Conservation (phyloP, 53 echinoderm and acorn worm species). For the Stichopus horrens region DNA sequence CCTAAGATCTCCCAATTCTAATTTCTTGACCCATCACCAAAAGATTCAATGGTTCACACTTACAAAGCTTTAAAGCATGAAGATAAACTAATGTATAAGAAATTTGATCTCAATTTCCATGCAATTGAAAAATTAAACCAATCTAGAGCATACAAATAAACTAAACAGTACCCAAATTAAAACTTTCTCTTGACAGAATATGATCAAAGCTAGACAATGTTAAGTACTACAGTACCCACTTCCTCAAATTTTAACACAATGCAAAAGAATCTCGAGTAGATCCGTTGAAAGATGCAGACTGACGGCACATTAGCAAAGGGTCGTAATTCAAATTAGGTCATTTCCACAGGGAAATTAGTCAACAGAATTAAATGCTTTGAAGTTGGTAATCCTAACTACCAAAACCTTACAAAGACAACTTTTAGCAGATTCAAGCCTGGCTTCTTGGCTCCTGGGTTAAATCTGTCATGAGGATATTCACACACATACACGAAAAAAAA, state of each 20-base stretch:
- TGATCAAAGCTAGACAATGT: no score
- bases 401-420: not conserved
- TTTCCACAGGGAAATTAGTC: constrained; percentile 14
- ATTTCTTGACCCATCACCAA: no score
- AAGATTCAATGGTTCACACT: no score
- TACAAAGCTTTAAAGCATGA: no score
- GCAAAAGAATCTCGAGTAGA: not conserved
- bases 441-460: not conserved
- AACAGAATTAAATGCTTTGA: not conserved
- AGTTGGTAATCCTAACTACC: not conserved
- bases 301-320: not conserved
- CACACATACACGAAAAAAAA: not conserved
- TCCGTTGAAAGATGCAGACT: not conserved
- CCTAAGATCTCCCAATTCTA: no score
- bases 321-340: constrained; percentile 15
- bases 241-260: not conserved
- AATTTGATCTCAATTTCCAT: no score
- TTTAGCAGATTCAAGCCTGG: not conserved
- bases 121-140: no score
- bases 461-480: not conserved
- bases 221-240: not conserved
- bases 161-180: no score
- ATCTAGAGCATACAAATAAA: no score
- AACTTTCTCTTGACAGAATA: no score
- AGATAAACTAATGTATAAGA: no score